These are phyloP conservation scores for Protobothrops mucrosquamatus DNA, from an alignment of 2,113 vertebrate species.

Conservation along the genomic window DNA sequence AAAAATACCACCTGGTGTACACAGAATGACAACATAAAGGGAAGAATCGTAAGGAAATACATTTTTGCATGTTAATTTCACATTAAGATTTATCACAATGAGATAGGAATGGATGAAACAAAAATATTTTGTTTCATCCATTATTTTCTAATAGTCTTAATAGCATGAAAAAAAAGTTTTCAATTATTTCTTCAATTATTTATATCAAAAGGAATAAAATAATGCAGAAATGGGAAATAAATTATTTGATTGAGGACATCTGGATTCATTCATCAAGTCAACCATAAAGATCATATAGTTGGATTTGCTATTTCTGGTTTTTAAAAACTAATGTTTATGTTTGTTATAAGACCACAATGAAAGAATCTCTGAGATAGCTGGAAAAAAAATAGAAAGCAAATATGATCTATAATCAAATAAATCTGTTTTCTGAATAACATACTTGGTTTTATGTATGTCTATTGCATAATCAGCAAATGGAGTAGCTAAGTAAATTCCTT, in stretches of 20 bases:
- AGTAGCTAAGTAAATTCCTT: neutral
- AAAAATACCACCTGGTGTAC: constrained; percentile 43
- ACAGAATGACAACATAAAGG: constrained; percentile 44
- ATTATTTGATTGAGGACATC: neutral
- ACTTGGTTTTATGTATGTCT: neutral
- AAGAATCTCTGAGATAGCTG: neutral
- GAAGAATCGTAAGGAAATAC: neutral
- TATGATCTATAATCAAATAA: neutral
- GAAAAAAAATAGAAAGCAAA: neutral
- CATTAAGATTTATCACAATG: constrained; percentile 13
- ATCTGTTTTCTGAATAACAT: neutral
- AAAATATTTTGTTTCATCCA: neutral
- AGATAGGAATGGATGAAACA: neutral
- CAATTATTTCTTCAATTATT: neutral
- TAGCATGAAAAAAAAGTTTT: neutral
- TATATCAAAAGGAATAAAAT: neutral
- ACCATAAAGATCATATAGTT: neutral
- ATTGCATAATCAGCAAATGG: neutral
- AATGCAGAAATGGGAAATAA: neutral
- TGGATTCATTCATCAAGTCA: neutral
- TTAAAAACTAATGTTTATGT: neutral
- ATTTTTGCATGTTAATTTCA: constrained; percentile 33
- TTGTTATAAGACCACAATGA: neutral
- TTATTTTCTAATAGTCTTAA: neutral
- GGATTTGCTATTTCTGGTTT: neutral